Percentiles rank a stretch among this genome's conserved stretches.
These are phyloP conservation scores for Thaleichthys pacificus DNA, from an alignment of 2,797 vertebrate species.

Conservation along the genomic window DNA sequence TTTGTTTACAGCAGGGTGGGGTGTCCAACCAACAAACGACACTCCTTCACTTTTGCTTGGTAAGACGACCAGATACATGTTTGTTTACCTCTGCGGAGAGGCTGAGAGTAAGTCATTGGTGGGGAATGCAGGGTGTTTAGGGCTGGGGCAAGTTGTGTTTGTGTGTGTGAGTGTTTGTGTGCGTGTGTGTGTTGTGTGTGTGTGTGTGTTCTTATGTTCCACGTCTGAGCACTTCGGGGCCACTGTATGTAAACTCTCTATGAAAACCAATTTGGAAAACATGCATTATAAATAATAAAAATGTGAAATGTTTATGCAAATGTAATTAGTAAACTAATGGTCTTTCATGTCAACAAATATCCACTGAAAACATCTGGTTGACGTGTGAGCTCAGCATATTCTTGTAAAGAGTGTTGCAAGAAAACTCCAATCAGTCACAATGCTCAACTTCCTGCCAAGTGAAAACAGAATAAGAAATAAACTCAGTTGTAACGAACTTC, in stretches of 20 bases:
- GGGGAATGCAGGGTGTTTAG: conserved; percentile 64
- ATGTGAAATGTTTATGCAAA: conserved; percentile 72
- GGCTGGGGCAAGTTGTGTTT: conserved; percentile 31
- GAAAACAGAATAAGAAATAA: conserved; percentile 36
- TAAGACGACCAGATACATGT: conserved; percentile 47
- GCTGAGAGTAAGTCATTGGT: conserved; percentile 43
- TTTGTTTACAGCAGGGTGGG: conserved; percentile 50
- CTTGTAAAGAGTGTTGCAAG: conserved; percentile 55
- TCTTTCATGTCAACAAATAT: conserved; percentile 59
- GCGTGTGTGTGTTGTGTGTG: conserved; percentile 29
- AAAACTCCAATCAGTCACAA: conserved; percentile 53
- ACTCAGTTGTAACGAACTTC: conserved; percentile 9
- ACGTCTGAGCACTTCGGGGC: conserved; percentile 64
- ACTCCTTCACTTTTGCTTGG: conserved; percentile 20
- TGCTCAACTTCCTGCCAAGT: conserved; percentile 42
- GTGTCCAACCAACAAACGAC: conserved; percentile 57
- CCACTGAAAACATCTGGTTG: conserved; percentile 70
- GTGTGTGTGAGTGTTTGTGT: conserved; percentile 36
- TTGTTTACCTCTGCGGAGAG: conserved; percentile 51
- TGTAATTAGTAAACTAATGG: conserved; percentile 71
- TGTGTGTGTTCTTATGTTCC: conserved; percentile 19
- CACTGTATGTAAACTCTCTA: conserved; percentile 62
- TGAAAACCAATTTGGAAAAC: conserved; percentile 56
- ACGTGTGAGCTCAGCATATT: conserved; percentile 63
- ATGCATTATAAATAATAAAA: conserved; percentile 55